Conservation (phyloP, 2,888 invertebrate genomes). For the Epistrophe eligans region DNA sequence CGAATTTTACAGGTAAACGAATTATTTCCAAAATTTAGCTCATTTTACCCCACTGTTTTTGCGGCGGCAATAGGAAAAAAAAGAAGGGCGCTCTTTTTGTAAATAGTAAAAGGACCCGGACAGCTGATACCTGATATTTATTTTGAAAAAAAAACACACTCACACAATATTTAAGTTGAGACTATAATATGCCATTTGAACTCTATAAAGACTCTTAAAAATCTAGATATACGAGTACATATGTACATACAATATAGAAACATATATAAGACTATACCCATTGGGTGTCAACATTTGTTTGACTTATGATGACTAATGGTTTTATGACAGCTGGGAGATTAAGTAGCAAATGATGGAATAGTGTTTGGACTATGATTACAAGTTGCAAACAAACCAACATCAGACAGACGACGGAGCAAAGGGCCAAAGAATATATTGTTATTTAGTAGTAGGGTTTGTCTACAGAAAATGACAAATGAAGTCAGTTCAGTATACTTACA, state of each 20-base stretch:
- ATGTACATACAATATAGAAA: neutral
- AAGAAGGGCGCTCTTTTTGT: neutral
- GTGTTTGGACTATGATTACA: constrained; percentile 55
- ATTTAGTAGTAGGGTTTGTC: constrained; percentile 16
- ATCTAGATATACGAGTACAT: constrained; percentile 2
- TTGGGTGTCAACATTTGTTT: constrained; percentile 70
- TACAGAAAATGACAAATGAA: constrained; percentile 51
- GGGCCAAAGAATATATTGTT: constrained; percentile 15
- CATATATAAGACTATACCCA: constrained; percentile 24
- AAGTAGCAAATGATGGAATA: constrained; percentile 67
- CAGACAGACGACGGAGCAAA: neutral
- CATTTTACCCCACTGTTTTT: neutral
- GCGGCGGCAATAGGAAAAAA: neutral
- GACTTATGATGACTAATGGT: constrained; percentile 74
- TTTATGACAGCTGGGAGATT: constrained; percentile 70
- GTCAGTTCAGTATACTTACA: constrained; percentile 16
- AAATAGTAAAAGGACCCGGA: neutral
- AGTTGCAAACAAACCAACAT: constrained; percentile 30
- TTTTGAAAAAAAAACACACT: constrained; percentile 5
- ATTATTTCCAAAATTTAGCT: neutral
- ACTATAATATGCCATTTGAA: constrained; percentile 62
- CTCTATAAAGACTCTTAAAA: constrained; percentile 21
- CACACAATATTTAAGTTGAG: constrained; percentile 1
- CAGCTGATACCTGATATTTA: constrained; percentile 29
- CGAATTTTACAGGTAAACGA: too few relatives aligned